Percentiles rank a stretch among this genome's conserved stretches.
phyloP scores from a whole-genome alignment of 2,797 vertebrate species.

The Forpus xanthops region DNA sequence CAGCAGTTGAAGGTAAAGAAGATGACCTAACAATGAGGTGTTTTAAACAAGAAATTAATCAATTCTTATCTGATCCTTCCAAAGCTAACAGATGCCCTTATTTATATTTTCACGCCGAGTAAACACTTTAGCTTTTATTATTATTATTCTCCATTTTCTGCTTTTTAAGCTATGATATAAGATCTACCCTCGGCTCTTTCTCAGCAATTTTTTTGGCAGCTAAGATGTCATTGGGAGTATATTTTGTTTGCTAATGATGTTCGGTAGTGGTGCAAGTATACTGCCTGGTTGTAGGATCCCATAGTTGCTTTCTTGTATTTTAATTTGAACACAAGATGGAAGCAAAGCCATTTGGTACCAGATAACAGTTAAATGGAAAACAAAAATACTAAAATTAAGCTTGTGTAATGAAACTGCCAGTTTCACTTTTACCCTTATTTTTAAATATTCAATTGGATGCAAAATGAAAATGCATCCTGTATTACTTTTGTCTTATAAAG shows the following conservation, averaged over 20 bases:
- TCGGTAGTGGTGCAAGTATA: neutral
- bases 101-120: neutral
- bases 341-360: neutral
- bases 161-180: neutral
- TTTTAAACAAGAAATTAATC: neutral
- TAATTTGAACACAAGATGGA: neutral
- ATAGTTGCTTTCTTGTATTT: neutral
- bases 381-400: neutral
- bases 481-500: neutral
- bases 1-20: neutral
- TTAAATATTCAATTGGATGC: neutral
- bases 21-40: neutral
- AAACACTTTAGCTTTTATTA: conserved; percentile 1
- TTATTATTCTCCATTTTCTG: neutral
- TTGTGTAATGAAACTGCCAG: neutral
- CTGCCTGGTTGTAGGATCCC: neutral
- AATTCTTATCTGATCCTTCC: neutral
- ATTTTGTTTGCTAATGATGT: neutral
- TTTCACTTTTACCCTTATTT: neutral
- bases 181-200: neutral
- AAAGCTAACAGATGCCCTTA: neutral
- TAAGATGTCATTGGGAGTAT: neutral
- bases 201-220: neutral
- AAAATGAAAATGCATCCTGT: neutral
- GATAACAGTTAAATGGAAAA: neutral